Evolutionary conservation across 2,888 invertebrate genomes (phyloP).

Genomic region (Pollenia labialis): DNA sequence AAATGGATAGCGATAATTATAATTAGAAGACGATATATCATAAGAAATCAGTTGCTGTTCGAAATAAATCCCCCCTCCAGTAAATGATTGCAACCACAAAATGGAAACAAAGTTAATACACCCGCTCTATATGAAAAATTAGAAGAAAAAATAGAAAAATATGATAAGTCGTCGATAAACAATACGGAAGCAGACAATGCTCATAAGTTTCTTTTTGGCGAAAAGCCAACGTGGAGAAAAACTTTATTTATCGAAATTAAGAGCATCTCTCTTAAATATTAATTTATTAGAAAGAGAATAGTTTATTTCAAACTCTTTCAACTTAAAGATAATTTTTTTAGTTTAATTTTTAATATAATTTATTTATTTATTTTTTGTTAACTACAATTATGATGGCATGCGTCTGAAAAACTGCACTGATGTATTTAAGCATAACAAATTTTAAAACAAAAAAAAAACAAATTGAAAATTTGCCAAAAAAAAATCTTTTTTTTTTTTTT

Average conservation of each 20-base stretch:
- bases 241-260: conserved; percentile 26
- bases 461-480: conserved; percentile 59
- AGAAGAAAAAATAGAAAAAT: neutral
- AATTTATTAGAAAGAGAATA: neutral
- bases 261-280: conserved; percentile 38
- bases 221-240: conserved; percentile 43
- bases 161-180: conserved; percentile 44
- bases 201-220: conserved; percentile 48
- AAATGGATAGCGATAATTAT: neutral
- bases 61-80: neutral
- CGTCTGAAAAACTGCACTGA: conserved; percentile 58
- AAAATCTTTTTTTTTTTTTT: conserved; percentile 17
- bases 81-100: conserved; percentile 29
- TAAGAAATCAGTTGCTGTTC: conserved; percentile 20
- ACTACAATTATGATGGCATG: conserved; percentile 68
- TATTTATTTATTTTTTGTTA: conserved; percentile 49
- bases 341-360: conserved; percentile 28
- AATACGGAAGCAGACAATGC: conserved; percentile 66
- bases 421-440: conserved; percentile 49
- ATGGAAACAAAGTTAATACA: conserved; percentile 28
- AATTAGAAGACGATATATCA: conserved; percentile 50
- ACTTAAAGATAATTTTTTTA: conserved; percentile 8
- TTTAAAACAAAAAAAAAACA: conserved; percentile 15
- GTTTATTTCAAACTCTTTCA: neutral
- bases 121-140: conserved; percentile 18